Evolutionary conservation across 2,888 invertebrate species (phyloP).

Genomic region (Eupithecia subumbrata): DNA sequence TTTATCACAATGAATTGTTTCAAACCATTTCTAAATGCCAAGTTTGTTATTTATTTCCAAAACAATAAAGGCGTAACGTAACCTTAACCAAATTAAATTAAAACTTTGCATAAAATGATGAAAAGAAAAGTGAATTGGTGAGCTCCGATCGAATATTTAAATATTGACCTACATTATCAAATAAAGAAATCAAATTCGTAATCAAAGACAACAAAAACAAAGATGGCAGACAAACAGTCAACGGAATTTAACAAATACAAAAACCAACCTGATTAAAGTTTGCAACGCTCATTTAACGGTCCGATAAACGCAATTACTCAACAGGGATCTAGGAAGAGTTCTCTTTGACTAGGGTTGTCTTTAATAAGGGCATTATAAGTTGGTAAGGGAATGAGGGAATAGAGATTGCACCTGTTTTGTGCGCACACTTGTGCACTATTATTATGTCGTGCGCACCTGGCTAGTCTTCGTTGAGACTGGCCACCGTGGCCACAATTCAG

Average conservation of each 20-base stretch:
- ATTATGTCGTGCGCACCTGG: no score
- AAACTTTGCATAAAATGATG: conserved; percentile 8
- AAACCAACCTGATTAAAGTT: conserved; percentile 72
- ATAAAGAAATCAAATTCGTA: conserved; percentile 38
- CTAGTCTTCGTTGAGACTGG: no score
- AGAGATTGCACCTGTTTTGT: no score
- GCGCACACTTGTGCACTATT: no score
- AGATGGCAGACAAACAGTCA: conserved; percentile 52
- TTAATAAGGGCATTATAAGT: conserved; percentile 23
- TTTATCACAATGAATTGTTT: conserved; percentile 46
- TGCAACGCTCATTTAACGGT: conserved; percentile 80
- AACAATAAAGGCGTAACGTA: conserved; percentile 1
- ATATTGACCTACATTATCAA: conserved; percentile 27
- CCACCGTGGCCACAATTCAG: no score
- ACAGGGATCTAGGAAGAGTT: conserved; percentile 61
- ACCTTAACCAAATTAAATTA: conserved; percentile 16
- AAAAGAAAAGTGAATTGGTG: conserved; percentile 19
- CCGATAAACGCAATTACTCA: conserved; percentile 78
- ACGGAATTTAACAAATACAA: conserved; percentile 49
- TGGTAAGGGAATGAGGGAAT: no score
- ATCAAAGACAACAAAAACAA: conserved; percentile 37
- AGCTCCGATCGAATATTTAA: conserved; percentile 29
- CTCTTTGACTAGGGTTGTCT: conserved; percentile 44
- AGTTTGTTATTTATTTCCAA: conserved; percentile 12
- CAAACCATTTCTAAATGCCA: conserved; percentile 15